Evolutionary conservation across 2,888 invertebrate genomes (phyloP).

Genomic region (Anoplius nigerrimus): DNA sequence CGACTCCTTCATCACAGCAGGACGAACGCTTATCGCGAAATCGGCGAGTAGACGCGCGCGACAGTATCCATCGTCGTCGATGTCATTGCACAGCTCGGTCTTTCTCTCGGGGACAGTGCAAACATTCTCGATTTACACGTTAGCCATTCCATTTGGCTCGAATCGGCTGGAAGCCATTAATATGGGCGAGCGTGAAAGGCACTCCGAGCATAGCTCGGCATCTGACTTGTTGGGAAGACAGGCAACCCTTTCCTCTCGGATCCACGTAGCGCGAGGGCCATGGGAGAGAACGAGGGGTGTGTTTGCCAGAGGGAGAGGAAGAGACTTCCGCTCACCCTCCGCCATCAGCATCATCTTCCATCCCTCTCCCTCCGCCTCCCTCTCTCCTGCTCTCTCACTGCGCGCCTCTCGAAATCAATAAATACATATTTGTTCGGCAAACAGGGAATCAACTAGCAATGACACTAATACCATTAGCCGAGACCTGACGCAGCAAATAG

Average conservation of each 20-base stretch:
- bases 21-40: slow-evolving; percentile 34
- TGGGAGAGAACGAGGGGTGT: no score
- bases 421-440: slow-evolving; percentile 68
- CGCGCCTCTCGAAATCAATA: slow-evolving; percentile 62
- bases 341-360: slow-evolving; percentile 22
- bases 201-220: slow-evolving; percentile 43
- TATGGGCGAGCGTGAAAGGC: slow-evolving; percentile 60
- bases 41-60: slow-evolving; percentile 40
- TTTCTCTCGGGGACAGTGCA: slow-evolving; percentile 51
- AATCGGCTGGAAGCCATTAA: slow-evolving; percentile 62
- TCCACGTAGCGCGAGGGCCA: not conserved
- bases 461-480: slow-evolving; percentile 69
- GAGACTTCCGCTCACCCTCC: slow-evolving; percentile 9
- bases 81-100: slow-evolving; percentile 34
- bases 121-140: slow-evolving; percentile 68
- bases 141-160: slow-evolving; percentile 64
- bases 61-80: slow-evolving; percentile 27
- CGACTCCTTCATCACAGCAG: slow-evolving; percentile 2
- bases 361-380: slow-evolving; percentile 8
- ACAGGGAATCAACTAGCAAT: slow-evolving; percentile 66
- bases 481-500: slow-evolving; percentile 46
- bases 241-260: slow-evolving; percentile 47
- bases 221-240: slow-evolving; percentile 49
- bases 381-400: no score
- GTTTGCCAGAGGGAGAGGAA: not conserved